phyloP scores from a whole-genome alignment of 2,888 invertebrate genomes.

The Cryptops parisi region DNA sequence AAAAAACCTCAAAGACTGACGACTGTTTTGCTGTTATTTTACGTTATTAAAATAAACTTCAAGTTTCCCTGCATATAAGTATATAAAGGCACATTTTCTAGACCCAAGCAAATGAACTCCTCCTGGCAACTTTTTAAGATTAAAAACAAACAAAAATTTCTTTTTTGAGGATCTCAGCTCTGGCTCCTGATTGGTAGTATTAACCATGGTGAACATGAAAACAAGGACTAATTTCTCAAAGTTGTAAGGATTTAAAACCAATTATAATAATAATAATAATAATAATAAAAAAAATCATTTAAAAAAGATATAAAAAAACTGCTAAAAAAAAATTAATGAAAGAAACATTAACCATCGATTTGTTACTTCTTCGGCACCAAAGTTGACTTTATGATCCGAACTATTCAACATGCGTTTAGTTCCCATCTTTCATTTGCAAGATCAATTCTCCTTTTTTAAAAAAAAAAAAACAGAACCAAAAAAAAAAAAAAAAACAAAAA shows the following conservation, averaged over 20 bases:
- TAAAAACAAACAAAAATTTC: not conserved
- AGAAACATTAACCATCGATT: not conserved
- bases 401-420: no score
- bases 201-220: not conserved
- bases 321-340: not conserved
- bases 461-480: no score
- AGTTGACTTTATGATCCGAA: not conserved
- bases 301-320: not conserved
- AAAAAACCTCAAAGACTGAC: no score
- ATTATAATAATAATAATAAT: not conserved
- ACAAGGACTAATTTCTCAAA: not conserved
- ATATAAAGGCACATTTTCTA: conserved; percentile 16
- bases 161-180: not conserved
- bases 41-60: conserved; percentile 1
- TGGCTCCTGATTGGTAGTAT: no score
- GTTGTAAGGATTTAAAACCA: not conserved
- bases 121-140: conserved; percentile 5
- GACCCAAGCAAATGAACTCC: conserved; percentile 14
- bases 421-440: no score
- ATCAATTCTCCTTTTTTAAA: no score
- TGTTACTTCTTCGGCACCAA: conserved; percentile 2
- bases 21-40: no score
- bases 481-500: no score
- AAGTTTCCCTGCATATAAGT: conserved; percentile 13
- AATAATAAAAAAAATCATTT: not conserved